These are phyloP conservation scores for Batillaria attramentaria DNA, from an alignment of 1,140 invertebrate genomes.

Conservation along the genomic window DNA sequence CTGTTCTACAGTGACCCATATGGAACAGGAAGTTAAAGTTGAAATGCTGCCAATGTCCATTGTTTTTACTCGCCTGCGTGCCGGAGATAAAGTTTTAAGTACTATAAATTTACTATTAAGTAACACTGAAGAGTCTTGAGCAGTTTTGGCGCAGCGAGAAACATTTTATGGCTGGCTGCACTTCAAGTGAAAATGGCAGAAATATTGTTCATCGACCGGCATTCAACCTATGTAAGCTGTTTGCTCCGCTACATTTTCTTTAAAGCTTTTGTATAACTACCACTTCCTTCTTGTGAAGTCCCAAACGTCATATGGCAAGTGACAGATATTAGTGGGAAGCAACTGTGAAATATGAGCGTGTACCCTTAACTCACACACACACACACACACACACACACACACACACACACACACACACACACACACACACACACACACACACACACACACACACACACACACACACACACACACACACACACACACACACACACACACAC, in stretches of 20 bases:
- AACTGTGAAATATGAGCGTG: not conserved
- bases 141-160: no score
- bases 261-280: not conserved
- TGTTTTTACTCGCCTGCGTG: no score
- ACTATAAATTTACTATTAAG: no score
- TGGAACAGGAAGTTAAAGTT: no score
- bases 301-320: not conserved
- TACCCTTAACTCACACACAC: not conserved
- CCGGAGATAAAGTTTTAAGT: no score
- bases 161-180: not conserved
- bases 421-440: slow-evolving; percentile 18
- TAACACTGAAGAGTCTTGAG: no score
- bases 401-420: slow-evolving; percentile 14
- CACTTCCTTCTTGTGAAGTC: no score
- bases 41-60: no score
- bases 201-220: not conserved
- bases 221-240: not conserved
- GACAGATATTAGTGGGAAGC: not conserved
- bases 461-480: not conserved
- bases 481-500: slow-evolving; percentile 9
- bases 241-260: not conserved
- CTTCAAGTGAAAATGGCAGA: not conserved
- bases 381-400: not conserved
- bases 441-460: slow-evolving; percentile 5
- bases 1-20: no score